These are phyloP conservation scores for Acanthisitta chloris DNA, from an alignment of 2,113 vertebrate genomes.

Conservation along the genomic window DNA sequence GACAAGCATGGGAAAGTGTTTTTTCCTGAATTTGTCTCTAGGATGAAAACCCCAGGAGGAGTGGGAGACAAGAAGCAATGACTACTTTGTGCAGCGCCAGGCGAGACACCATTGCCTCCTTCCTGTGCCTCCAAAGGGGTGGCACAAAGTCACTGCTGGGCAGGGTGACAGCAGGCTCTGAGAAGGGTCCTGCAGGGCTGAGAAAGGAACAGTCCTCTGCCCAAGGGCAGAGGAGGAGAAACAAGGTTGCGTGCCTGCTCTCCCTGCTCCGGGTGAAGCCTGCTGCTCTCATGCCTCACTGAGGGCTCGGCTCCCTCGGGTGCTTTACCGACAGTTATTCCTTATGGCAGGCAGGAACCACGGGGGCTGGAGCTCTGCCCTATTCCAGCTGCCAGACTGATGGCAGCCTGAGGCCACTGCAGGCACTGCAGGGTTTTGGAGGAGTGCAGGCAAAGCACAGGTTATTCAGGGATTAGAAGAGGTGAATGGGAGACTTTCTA, in stretches of 20 bases:
- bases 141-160: neutral
- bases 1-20: accelerated
- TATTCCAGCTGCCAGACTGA: neutral
- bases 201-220: neutral
- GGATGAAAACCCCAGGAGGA: neutral
- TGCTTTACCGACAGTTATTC: neutral
- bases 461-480: neutral
- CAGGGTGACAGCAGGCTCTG: neutral
- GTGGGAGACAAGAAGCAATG: neutral
- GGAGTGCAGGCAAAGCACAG: neutral
- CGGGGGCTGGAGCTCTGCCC: neutral
- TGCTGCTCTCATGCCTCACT: neutral
- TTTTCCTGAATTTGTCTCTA: neutral
- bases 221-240: neutral
- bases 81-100: neutral
- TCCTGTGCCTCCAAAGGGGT: neutral
- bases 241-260: accelerated
- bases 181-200: neutral
- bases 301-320: neutral
- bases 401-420: neutral
- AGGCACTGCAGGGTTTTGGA: neutral
- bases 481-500: neutral
- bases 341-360: neutral
- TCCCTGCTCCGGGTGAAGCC: neutral
- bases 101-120: accelerated